A percentile compares a stretch with the other conserved stretches of the same genome.
These are phyloP conservation scores for Microcebus tavaratra DNA, from an alignment of 2,113 vertebrate genomes.

Conservation along the genomic window DNA sequence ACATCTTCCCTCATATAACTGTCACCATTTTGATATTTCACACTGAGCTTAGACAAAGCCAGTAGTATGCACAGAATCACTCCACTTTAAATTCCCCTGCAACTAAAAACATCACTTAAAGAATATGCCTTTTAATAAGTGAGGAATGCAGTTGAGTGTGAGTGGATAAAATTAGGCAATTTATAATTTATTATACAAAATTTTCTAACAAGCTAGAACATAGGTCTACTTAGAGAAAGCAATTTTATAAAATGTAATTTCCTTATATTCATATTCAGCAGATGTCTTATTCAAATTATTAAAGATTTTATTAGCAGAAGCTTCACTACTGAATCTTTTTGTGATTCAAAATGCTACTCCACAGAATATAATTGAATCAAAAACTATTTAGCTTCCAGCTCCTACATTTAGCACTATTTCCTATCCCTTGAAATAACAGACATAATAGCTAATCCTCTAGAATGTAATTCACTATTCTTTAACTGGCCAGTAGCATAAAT, in stretches of 20 bases:
- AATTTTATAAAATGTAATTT: constrained; percentile 66
- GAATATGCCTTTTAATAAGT: constrained; percentile 58
- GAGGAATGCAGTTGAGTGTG: constrained; percentile 34
- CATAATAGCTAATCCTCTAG: background rate
- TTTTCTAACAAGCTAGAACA: constrained; percentile 45
- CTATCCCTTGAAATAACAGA: background rate
- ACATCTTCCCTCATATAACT: background rate
- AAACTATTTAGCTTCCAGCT: background rate
- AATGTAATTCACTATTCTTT: background rate
- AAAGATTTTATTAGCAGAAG: constrained; percentile 46
- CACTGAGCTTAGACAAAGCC: background rate
- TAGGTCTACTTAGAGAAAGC: constrained; percentile 36
- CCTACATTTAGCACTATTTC: constrained; percentile 12
- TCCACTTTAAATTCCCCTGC: background rate
- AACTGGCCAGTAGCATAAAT: background rate
- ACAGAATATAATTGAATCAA: constrained; percentile 51
- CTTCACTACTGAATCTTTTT: background rate
- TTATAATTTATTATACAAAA: constrained; percentile 58
- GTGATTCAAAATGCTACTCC: constrained; percentile 26
- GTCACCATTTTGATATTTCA: background rate
- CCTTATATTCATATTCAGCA: constrained; percentile 52
- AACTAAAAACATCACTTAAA: constrained; percentile 32
- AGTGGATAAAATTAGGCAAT: constrained; percentile 49
- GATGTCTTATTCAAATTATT: constrained; percentile 65
- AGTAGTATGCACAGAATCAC: background rate